Percentiles rank a stretch among this genome's conserved stretches.
Conservation (phyloP, 2,113 vertebrate species). For the Poicephalus meyeri region DNA sequence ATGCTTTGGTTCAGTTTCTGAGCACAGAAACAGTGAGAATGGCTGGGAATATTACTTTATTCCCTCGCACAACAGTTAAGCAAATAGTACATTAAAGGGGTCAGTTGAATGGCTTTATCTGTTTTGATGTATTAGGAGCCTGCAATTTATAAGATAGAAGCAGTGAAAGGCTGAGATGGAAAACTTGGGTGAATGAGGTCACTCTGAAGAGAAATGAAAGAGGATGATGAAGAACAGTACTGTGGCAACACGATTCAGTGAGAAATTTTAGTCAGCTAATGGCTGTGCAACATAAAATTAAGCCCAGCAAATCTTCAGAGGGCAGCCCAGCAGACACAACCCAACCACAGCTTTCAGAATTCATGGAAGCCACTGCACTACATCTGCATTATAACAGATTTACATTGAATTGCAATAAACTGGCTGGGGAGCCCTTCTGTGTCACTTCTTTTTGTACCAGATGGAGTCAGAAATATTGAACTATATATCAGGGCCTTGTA, state of each 20-base stretch:
- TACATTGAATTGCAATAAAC: conserved; percentile 59
- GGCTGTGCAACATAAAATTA: conserved; percentile 21
- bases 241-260: not conserved
- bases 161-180: not conserved
- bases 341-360: conserved; percentile 3
- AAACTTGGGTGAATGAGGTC: not conserved
- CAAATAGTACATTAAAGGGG: not conserved
- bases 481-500: conserved; percentile 33
- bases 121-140: not conserved
- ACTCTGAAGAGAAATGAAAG: not conserved
- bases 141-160: not conserved
- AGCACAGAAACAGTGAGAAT: not conserved
- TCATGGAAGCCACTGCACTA: not conserved
- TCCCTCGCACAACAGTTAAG: not conserved
- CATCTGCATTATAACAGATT: conserved; percentile 48
- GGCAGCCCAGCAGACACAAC: not conserved
- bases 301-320: conserved; percentile 34
- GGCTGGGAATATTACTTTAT: not conserved
- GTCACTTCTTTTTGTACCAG: conserved; percentile 48
- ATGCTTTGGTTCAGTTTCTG: not conserved
- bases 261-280: conserved; percentile 1
- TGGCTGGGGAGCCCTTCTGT: conserved; percentile 35
- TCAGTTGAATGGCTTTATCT: not conserved
- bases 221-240: not conserved
- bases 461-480: conserved; percentile 51